Conservation (phyloP, 2,888 invertebrate genomes). For the Cabera pusaria region DNA sequence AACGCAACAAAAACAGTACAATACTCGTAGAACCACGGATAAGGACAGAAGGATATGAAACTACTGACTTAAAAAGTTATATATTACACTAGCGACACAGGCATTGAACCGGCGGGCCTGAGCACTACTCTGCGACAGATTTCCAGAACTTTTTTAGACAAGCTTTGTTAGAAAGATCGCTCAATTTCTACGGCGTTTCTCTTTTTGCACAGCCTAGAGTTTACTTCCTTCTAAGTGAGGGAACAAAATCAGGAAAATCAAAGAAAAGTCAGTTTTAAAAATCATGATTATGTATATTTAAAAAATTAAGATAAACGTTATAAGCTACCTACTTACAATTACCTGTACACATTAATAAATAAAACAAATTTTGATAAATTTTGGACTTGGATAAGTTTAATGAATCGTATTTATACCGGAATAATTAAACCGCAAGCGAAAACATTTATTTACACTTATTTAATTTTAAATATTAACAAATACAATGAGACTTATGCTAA, state of each 20-base stretch:
- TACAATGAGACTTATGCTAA: conserved; percentile 49
- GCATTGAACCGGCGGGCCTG: no score
- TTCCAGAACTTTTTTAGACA: no score
- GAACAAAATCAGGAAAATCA: conserved; percentile 52
- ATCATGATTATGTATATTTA: conserved; percentile 79
- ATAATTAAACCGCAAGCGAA: conserved; percentile 54
- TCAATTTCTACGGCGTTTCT: no score
- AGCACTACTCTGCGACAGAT: no score
- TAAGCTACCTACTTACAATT: conserved; percentile 75
- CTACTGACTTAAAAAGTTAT: no score
- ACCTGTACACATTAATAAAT: conserved; percentile 78
- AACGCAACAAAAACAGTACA: no score
- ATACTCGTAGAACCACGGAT: no score
- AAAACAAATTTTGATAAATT: conserved; percentile 65
- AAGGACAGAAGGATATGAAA: no score
- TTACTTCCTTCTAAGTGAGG: no score
- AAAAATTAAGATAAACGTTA: conserved; percentile 78
- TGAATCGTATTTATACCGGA: conserved; percentile 48
- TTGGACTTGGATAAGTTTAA: conserved; percentile 59
- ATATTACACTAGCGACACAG: no score
- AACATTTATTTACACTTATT: conserved; percentile 67
- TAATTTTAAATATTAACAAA: conserved; percentile 48
- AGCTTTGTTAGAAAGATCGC: no score
- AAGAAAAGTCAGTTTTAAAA: conserved; percentile 56
- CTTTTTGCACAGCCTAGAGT: no score